Base-by-base conservation (phyloP, 92 coral and sea anemone genomes). In the Epizoanthus fatuus region DNA sequence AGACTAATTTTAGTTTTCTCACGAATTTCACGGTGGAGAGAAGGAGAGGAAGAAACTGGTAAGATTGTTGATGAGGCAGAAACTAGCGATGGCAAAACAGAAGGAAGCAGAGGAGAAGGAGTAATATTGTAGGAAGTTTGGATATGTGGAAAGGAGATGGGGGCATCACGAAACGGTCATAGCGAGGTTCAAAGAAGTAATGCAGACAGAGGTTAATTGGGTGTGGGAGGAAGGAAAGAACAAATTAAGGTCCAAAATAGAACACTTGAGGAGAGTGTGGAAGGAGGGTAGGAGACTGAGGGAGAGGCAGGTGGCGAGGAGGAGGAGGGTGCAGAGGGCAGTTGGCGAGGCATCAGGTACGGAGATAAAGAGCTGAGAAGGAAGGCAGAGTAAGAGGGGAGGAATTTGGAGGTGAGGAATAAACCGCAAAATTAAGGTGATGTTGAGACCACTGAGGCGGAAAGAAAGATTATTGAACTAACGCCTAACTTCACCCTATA, bases 101-200 rank as follows among this genome's bases (percentile, higher is more conserved):
- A 71, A 71, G 9, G 75, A 70, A 71, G 59, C 11, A 7, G 49
- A 44, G 60, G 19, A 19, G 44, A 72, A 40, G 60, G 25, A 72
- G 22, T 19, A 72, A 20, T 49, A 49, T 72, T 60, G 59, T 42
- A 72, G 19, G 40, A 72, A 72, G 25, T 22, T 47, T 56, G 39
- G 49, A 8, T 71, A 44, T 71, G 76, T 71, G 59, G 58, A 72
- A 20, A 72, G 22, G 60, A 72, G 77, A 72, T 72, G 77, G 77
- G 77, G 77, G 52, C 40, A 51, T 51, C 12, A 49, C 25, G 52
- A 72, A 17, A 72, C 52, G 59, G 62, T 72, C 77, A 51, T 72
- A 40, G 40, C 10, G 45, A 47, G 52, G 19, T 49, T 72, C 59
- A 72, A 72, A 47, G 42, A 42, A 20, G 20, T 72, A 72, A 9